Conservation (phyloP, 2,113 vertebrate species). For the Gymnorhina tibicen region DNA sequence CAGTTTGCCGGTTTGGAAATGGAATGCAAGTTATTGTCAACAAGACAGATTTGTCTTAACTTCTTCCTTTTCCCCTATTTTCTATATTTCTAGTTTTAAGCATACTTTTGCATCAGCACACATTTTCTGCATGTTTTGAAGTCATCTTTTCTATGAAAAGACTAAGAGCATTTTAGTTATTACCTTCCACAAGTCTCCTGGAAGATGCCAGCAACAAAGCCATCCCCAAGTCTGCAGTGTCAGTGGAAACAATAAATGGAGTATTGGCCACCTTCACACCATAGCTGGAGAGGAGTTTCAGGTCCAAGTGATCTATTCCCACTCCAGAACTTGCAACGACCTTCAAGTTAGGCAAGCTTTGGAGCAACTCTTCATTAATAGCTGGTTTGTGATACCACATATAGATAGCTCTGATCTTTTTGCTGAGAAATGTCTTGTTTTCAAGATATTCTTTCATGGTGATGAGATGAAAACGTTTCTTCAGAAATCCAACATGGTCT, state of each 20-base stretch:
- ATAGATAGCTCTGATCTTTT: conserved; percentile 73
- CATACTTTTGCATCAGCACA: neutral
- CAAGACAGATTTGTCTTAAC: neutral
- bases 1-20: neutral
- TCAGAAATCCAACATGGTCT: conserved; percentile 59
- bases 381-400: conserved; percentile 57
- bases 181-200: conserved; percentile 77
- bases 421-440: conserved; percentile 51
- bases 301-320: conserved; percentile 79
- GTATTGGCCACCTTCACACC: conserved; percentile 79
- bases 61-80: neutral
- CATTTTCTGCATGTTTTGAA: neutral
- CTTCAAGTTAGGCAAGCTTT: conserved; percentile 73
- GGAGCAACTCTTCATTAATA: conserved; percentile 61
- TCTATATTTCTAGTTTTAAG: neutral
- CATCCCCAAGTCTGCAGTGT: conserved; percentile 81
- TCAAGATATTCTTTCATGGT: conserved; percentile 67
- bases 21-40: neutral
- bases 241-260: conserved; percentile 66
- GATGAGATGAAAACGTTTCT: conserved; percentile 73
- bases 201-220: conserved; percentile 79
- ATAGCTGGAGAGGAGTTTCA: conserved; percentile 69
- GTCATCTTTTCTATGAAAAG: neutral
- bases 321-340: conserved; percentile 73
- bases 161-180: neutral